These are phyloP conservation scores for Syngnathus acus DNA, from an alignment of 2,797 vertebrate species.

Conservation along the genomic window DNA sequence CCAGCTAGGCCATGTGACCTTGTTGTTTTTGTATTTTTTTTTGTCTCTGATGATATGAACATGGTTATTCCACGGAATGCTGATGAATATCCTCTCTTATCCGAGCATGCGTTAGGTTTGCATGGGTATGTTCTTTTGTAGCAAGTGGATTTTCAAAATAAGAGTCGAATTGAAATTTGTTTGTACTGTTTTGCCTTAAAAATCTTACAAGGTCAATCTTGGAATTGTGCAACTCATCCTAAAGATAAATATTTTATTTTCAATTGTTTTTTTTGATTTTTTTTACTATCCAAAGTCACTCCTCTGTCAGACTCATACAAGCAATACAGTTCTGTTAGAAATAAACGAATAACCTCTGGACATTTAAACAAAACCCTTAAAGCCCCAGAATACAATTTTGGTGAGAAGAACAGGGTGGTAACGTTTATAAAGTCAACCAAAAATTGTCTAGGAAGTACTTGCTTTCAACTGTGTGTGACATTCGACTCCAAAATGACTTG, in stretches of 20 bases:
- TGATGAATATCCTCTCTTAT: conserved; percentile 43
- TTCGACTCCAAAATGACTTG: neutral
- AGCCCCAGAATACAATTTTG: neutral
- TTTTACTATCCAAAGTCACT: conserved; percentile 15
- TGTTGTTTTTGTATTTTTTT: conserved; percentile 30
- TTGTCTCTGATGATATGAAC: conserved; percentile 35
- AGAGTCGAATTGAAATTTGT: neutral
- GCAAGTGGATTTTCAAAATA: conserved; percentile 1
- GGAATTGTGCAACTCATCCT: conserved; percentile 43
- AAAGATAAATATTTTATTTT: neutral
- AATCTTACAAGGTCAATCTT: conserved; percentile 55
- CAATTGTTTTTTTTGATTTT: conserved; percentile 4
- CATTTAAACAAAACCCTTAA: neutral
- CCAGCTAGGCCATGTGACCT: conserved; percentile 39
- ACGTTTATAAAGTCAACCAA: neutral
- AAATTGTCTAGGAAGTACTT: neutral
- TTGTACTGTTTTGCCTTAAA: conserved; percentile 63
- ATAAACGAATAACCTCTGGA: neutral
- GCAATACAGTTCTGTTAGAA: neutral
- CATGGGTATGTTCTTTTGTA: conserved; percentile 44
- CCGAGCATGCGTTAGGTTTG: conserved; percentile 56
- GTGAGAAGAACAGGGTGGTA: neutral
- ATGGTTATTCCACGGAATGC: conserved; percentile 43
- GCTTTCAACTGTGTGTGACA: neutral
- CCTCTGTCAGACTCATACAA: conserved; percentile 18